Percentiles rank a stretch among this genome's conserved stretches.
Evolutionary conservation across 2,113 vertebrate species (phyloP).

Genomic region (Etia nguti): DNA sequence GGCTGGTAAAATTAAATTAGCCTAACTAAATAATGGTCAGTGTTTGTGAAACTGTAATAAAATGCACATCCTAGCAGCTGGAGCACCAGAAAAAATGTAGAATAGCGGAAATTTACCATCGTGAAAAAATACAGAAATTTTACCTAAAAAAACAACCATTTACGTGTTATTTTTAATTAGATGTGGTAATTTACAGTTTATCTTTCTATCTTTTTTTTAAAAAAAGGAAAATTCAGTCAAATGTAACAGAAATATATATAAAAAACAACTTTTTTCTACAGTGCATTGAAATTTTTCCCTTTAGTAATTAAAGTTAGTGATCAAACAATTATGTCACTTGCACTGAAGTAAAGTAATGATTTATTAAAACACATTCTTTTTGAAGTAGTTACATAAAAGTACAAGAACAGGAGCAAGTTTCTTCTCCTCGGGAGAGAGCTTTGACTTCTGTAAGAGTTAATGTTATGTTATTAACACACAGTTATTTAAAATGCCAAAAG

Average conservation of each 20-base stretch:
- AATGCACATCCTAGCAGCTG: not conserved
- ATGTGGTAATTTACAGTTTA: not conserved
- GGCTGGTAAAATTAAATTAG: not conserved
- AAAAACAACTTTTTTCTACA: not conserved
- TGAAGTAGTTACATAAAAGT: not conserved
- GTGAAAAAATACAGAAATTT: not conserved
- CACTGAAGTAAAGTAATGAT: not conserved
- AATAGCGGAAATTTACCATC: not conserved
- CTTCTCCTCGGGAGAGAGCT: not conserved
- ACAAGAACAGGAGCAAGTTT: not conserved
- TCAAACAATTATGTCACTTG: not conserved
- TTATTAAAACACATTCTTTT: not conserved
- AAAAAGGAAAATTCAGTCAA: not conserved
- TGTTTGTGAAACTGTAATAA: not conserved
- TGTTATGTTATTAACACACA: not conserved
- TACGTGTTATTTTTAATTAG: not conserved
- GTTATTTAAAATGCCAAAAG: not conserved
- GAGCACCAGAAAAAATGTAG: rapidly evolving
- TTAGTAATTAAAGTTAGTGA: not conserved
- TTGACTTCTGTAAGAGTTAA: not conserved
- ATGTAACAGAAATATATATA: not conserved
- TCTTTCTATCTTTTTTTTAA: not conserved
- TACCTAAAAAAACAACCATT: not conserved
- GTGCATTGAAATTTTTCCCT: not conserved
- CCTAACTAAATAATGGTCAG: not conserved